phyloP scores from a whole-genome alignment of 1,140 invertebrate genomes.

The Calosoma granatense region DNA sequence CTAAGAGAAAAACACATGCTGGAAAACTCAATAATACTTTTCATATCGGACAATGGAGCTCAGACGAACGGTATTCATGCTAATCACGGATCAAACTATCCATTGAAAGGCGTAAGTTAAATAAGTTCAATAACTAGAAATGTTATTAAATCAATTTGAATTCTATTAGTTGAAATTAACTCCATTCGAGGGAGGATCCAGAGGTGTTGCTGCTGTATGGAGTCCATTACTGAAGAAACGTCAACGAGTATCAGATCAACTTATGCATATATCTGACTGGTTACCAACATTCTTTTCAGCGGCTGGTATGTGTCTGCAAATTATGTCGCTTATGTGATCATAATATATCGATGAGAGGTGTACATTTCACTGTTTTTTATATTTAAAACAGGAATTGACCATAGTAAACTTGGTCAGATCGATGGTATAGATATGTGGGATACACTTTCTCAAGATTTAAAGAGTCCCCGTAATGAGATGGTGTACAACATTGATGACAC shows the following conservation, averaged over 20 bases:
- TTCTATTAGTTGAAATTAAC: constrained; percentile 57
- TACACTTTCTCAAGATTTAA: constrained; percentile 38
- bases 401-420: constrained; percentile 26
- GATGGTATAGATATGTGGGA: constrained; percentile 68
- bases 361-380: too few relatives aligned
- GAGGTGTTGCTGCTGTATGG: constrained; percentile 70
- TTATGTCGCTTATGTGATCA: constrained; percentile 14
- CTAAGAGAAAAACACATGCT: constrained; percentile 57
- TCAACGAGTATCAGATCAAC: constrained; percentile 54
- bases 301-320: constrained; percentile 44
- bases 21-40: constrained; percentile 62
- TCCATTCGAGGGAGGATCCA: constrained; percentile 78
- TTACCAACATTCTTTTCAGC: constrained; percentile 67
- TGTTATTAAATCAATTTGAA: constrained; percentile 17
- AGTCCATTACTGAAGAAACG: constrained; percentile 49
- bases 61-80: constrained; percentile 55
- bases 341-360: too few relatives aligned
- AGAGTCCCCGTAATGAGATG: constrained; percentile 49
- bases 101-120: constrained; percentile 63
- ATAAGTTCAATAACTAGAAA: constrained; percentile 7
- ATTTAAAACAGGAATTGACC: not conserved
- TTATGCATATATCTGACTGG: constrained; percentile 81
- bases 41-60: constrained; percentile 73
- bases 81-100: constrained; percentile 81
- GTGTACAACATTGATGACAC: constrained; percentile 64